A percentile compares a stretch with the other conserved stretches of the same genome.
phyloP scores from a whole-genome alignment of 2,113 vertebrate genomes.

The Numenius arquata region DNA sequence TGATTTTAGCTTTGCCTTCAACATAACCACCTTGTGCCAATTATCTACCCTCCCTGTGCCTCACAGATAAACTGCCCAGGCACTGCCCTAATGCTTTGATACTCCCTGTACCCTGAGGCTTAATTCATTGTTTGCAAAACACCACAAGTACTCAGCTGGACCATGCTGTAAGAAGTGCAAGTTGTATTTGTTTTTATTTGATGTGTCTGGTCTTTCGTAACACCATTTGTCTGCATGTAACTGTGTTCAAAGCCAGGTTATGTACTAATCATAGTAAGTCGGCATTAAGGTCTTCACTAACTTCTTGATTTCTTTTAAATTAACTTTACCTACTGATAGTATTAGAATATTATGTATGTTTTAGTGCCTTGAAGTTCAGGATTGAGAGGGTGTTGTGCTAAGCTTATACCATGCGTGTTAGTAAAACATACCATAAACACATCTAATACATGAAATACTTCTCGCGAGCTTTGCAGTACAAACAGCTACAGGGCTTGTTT shows the following conservation, averaged over 20 bases:
- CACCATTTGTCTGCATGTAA: not conserved
- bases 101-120: conserved; percentile 55
- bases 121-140: conserved; percentile 65
- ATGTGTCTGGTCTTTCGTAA: conserved; percentile 44
- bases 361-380: not conserved
- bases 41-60: conserved; percentile 39
- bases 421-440: not conserved
- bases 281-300: not conserved
- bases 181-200: conserved; percentile 56
- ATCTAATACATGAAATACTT: not conserved
- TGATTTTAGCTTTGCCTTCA: conserved; percentile 29
- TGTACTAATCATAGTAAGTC: not conserved
- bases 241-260: conserved; percentile 14
- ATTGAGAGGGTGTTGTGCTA: not conserved
- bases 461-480: not conserved
- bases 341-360: not conserved
- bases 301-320: not conserved
- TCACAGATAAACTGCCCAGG: conserved; percentile 50
- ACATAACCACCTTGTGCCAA: conserved; percentile 46
- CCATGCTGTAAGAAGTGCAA: conserved; percentile 46
- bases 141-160: conserved; percentile 51
- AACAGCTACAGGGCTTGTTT: conserved; percentile 30
- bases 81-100: conserved; percentile 59
- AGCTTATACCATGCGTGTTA: not conserved
- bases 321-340: not conserved